Evolutionary conservation across 2,797 vertebrate genomes (phyloP).

Genomic region (Anguilla megastoma): DNA sequence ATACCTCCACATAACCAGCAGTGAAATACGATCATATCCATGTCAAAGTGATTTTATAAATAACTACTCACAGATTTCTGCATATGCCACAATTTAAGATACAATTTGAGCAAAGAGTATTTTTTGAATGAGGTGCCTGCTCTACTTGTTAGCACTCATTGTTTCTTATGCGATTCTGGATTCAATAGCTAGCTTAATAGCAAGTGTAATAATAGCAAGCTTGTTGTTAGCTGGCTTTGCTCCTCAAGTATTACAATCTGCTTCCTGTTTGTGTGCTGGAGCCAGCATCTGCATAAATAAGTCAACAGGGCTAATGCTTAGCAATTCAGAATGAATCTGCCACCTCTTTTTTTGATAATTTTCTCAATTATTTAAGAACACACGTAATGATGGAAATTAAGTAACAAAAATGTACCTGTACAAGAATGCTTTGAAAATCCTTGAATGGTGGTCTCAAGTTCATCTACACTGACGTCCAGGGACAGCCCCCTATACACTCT

Average conservation of each 20-base stretch:
- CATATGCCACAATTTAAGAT: no score
- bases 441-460: conserved; percentile 53
- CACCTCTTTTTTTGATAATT: not conserved
- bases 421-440: conserved; percentile 33
- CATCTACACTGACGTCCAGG: not conserved
- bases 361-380: conserved; percentile 14
- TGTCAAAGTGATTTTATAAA: no score
- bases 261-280: not conserved
- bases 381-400: not conserved
- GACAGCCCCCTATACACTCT: conserved; percentile 55
- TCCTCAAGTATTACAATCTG: not conserved
- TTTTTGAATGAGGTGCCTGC: no score
- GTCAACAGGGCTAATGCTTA: not conserved
- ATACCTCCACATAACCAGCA: no score
- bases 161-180: no score
- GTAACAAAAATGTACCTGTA: not conserved
- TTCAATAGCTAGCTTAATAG: no score
- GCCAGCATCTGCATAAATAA: not conserved
- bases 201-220: no score
- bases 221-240: not conserved
- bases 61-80: no score
- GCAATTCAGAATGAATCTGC: not conserved
- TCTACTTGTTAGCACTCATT: no score
- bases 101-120: no score
- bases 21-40: no score